Conservation (phyloP, 1,140 invertebrate species). For the Drosophila novamexicana region DNA sequence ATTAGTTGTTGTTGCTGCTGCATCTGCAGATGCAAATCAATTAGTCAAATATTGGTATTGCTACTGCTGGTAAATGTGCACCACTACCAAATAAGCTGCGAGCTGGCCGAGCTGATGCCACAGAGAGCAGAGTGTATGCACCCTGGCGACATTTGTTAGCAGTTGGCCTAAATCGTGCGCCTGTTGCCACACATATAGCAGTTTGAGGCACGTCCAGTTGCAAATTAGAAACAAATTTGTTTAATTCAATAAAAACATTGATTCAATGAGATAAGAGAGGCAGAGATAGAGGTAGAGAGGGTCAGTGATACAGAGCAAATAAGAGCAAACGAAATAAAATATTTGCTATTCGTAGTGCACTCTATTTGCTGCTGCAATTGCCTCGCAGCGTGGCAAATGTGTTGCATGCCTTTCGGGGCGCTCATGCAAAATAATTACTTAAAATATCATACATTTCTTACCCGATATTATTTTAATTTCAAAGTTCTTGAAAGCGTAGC, state of each 20-base stretch:
- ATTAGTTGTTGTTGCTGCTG: constrained; percentile 22
- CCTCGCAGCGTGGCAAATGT: neutral
- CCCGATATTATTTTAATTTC: constrained; percentile 44
- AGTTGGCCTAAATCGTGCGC: constrained; percentile 28
- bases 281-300: neutral
- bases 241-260: constrained; percentile 72
- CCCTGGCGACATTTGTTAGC: constrained; percentile 13
- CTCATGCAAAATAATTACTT: constrained; percentile 30
- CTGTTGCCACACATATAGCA: constrained; percentile 4
- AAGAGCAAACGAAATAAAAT: constrained; percentile 28
- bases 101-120: neutral
- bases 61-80: constrained; percentile 48
- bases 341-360: constrained; percentile 15
- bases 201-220: constrained; percentile 21
- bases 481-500: constrained; percentile 22
- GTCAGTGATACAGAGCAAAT: neutral
- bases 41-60: constrained; percentile 38
- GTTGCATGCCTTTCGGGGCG: constrained; percentile 6
- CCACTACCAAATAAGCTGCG: constrained; percentile 34
- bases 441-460: constrained; percentile 29
- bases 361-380: constrained; percentile 10
- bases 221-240: constrained; percentile 78
- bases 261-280: constrained; percentile 39
- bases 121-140: constrained; percentile 1
- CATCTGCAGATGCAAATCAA: constrained; percentile 31